phyloP scores from a whole-genome alignment of 2,113 vertebrate genomes.

The Clinocottus analis region DNA sequence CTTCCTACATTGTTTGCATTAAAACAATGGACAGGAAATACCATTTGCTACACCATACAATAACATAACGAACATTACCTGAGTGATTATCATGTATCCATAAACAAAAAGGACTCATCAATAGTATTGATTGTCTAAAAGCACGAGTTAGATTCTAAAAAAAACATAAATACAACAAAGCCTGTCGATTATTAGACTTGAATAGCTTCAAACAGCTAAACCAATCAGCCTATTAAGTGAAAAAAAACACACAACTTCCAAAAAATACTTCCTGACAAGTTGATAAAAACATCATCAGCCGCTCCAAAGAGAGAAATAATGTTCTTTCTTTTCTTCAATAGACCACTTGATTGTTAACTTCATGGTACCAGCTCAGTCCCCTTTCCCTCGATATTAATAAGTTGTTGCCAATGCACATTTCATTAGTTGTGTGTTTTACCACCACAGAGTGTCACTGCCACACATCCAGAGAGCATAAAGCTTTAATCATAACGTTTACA shows the following conservation, averaged over 20 bases:
- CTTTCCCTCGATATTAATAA: background rate
- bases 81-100: background rate
- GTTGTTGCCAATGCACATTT: background rate
- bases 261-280: too few species aligned
- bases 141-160: slow-evolving; percentile 1
- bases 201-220: background rate
- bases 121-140: background rate
- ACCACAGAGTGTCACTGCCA: slow-evolving; percentile 24
- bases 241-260: background rate
- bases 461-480: slow-evolving; percentile 58
- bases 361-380: background rate
- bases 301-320: slow-evolving; percentile 53
- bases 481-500: slow-evolving; percentile 72
- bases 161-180: background rate
- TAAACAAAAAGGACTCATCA: background rate
- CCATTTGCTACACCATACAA: slow-evolving; percentile 30
- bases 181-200: background rate
- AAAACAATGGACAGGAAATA: background rate
- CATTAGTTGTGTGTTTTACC: background rate
- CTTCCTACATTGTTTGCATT: slow-evolving; percentile 36
- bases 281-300: background rate
- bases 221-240: background rate
- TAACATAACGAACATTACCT: background rate
- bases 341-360: slow-evolving; percentile 42
- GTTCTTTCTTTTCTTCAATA: slow-evolving; percentile 6